A percentile compares a stretch with the other conserved stretches of the same genome.
phyloP scores from a whole-genome alignment of 2,113 vertebrate species.

The Poeciliopsis occidentalis region DNA sequence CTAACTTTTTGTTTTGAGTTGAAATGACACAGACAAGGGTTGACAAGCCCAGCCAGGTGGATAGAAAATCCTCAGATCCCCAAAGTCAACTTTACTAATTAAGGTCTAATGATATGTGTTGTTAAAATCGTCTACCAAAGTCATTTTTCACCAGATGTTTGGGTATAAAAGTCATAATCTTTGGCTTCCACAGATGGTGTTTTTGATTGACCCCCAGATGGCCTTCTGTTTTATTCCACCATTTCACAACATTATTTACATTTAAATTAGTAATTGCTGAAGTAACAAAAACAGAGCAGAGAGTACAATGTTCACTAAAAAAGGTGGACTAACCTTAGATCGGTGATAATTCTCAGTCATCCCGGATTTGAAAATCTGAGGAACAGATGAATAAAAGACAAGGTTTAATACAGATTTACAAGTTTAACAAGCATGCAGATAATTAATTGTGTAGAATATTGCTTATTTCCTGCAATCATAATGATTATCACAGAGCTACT shows the following conservation, averaged over 20 bases:
- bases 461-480: neutral
- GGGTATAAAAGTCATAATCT: conserved; percentile 52
- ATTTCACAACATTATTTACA: neutral
- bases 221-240: neutral
- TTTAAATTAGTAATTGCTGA: neutral
- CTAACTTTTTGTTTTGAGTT: conserved; percentile 6
- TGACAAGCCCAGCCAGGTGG: conserved; percentile 58
- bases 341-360: neutral
- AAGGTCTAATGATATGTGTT: conserved; percentile 60
- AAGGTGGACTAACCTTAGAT: too few species aligned
- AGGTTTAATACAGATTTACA: neutral
- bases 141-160: conserved; percentile 56
- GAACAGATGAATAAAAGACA: neutral
- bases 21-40: conserved; percentile 51
- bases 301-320: neutral
- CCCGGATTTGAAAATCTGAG: neutral
- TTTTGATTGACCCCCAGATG: conserved; percentile 14
- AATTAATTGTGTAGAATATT: too few species aligned
- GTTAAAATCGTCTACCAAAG: conserved; percentile 36
- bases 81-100: conserved; percentile 61
- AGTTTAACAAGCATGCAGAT: neutral
- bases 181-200: conserved; percentile 64
- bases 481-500: neutral
- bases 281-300: neutral
- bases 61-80: conserved; percentile 19